phyloP scores from a whole-genome alignment of 2,797 vertebrate genomes.

The Falco rusticolus region DNA sequence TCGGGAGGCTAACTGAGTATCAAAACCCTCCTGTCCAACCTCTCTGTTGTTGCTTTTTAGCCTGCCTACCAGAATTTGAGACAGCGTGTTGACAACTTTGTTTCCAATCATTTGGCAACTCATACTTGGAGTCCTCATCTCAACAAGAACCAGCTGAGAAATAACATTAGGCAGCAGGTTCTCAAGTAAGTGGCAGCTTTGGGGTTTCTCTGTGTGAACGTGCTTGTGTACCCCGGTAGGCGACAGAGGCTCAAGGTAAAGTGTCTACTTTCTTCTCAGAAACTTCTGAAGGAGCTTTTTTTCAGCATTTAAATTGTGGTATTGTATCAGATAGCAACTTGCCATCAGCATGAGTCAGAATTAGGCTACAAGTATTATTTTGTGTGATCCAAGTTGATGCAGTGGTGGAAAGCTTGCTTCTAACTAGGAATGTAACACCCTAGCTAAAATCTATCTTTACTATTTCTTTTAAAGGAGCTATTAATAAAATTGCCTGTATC shows the following conservation, averaged over 20 bases:
- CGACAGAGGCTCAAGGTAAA: background rate
- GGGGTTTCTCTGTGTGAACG: background rate
- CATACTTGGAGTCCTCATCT: conserved; percentile 99
- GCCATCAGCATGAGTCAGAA: background rate
- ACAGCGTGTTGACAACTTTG: conserved; percentile 98
- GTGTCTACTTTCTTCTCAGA: background rate
- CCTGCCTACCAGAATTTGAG: conserved; percentile 96
- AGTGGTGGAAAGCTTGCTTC: background rate
- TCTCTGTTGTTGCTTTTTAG: conserved; percentile 73
- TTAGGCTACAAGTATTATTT: background rate
- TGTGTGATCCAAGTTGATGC: background rate
- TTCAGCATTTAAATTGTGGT: accelerated
- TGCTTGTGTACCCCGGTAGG: accelerated
- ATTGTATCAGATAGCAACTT: background rate
- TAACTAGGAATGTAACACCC: background rate
- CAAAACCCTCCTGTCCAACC: accelerated
- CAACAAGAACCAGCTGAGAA: conserved; percentile 98
- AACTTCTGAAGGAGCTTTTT: background rate
- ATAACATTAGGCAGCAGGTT: conserved; percentile 97
- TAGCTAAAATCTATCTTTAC: background rate
- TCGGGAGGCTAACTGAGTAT: accelerated
- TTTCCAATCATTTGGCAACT: conserved; percentile 95
- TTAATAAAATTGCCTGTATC: accelerated
- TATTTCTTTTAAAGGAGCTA: background rate
- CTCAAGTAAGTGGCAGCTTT: conserved; percentile 87